phyloP scores from a whole-genome alignment of 2,888 invertebrate genomes.

The Xiphydria camelus region DNA sequence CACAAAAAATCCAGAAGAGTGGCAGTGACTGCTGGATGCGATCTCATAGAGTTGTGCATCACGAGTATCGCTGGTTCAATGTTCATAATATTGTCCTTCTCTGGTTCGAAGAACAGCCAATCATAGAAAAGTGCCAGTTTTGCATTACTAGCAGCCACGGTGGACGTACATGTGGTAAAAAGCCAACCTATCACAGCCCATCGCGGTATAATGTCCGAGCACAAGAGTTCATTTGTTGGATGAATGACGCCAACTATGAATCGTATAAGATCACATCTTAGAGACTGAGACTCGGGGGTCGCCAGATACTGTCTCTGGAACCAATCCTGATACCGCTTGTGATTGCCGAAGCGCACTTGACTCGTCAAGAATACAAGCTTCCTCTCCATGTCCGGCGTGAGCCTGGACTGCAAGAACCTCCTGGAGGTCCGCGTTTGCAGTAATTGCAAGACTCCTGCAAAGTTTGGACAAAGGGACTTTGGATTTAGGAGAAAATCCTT shows the following conservation, averaged over 20 bases:
- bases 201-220: conserved; percentile 92
- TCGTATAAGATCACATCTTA: conserved; percentile 90
- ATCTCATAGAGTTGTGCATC: conserved; percentile 91
- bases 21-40: conserved; percentile 88
- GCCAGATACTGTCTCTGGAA: conserved; percentile 90
- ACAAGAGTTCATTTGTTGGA: conserved; percentile 88
- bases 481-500: conserved; percentile 80
- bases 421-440: conserved; percentile 84
- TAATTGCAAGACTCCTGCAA: conserved; percentile 79
- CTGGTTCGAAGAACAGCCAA: conserved; percentile 90
- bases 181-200: conserved; percentile 97
- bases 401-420: conserved; percentile 78
- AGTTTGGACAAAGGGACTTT: conserved; percentile 73
- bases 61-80: conserved; percentile 93
- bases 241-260: conserved; percentile 94
- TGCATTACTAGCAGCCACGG: conserved; percentile 86
- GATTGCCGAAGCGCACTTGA: conserved; percentile 85
- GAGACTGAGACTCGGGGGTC: conserved; percentile 87
- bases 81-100: conserved; percentile 94
- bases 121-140: conserved; percentile 92
- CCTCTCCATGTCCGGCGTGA: conserved; percentile 92
- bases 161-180: conserved; percentile 86
- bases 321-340: conserved; percentile 94
- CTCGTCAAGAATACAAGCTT: conserved; percentile 86
- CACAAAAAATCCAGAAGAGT: conserved; percentile 89